These are phyloP conservation scores for Nasonia oneida DNA, from an alignment of 2,888 invertebrate species.

Conservation along the genomic window DNA sequence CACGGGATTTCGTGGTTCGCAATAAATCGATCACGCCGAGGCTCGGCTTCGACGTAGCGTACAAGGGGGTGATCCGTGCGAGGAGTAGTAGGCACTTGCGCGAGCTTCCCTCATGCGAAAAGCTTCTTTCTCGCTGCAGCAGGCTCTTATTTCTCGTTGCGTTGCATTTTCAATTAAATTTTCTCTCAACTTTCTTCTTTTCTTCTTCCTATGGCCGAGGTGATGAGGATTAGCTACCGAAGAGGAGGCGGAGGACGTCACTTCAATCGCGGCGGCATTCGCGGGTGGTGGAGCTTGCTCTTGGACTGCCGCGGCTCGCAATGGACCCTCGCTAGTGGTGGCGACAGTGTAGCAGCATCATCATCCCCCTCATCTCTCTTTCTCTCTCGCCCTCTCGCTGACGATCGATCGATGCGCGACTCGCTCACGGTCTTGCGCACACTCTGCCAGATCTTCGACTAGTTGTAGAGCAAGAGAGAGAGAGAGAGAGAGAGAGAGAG, in stretches of 20 bases:
- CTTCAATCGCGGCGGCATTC: slow-evolving; percentile 58
- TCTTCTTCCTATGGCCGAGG: not conserved
- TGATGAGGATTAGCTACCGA: not conserved
- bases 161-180: not conserved
- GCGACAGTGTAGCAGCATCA: slow-evolving; percentile 58
- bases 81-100: slow-evolving; percentile 66
- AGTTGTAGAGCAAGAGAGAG: not conserved
- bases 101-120: slow-evolving; percentile 65
- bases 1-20: slow-evolving; percentile 20
- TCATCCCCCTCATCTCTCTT: slow-evolving; percentile 43
- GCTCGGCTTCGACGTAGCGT: not conserved
- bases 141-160: slow-evolving; percentile 17
- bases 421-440: not conserved
- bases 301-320: slow-evolving; percentile 66
- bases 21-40: slow-evolving; percentile 40
- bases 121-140: slow-evolving; percentile 22
- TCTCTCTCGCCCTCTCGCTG: not conserved
- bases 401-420: slow-evolving; percentile 11
- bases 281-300: slow-evolving; percentile 52
- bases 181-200: not conserved
- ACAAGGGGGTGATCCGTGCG: slow-evolving; percentile 34
- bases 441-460: slow-evolving; percentile 12
- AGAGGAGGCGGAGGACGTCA: slow-evolving; percentile 27
- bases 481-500: not conserved
- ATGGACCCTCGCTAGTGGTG: slow-evolving; percentile 60